Base-by-base conservation (phyloP, 1,140 invertebrate species). In the Neodiprion virginianus region DNA sequence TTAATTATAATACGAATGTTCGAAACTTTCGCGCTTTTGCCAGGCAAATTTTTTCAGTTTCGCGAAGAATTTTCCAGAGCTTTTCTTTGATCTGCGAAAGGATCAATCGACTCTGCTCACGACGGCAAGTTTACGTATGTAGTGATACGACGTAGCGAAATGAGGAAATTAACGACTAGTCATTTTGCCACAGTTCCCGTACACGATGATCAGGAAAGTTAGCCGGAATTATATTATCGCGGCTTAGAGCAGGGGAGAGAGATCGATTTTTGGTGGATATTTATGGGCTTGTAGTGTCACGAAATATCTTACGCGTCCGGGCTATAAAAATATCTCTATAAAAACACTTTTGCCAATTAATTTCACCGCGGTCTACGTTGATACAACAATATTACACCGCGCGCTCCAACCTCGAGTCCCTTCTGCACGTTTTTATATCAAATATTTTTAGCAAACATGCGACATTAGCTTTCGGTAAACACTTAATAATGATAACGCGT, bases 11-110 rank as follows among this genome's bases (percentile, higher is more conserved):
- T 67, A 80, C 73, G 68, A 78, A 72, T 66, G 50, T 73, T 79
- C 72, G 72, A 47, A 73, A 78, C 48, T 77, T 76, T 61, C 61
- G 73, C 72, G 66, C 69, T 61, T 67, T 69, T 77, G 78, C 75
- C 76, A 71, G 65, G 72, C 23, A 79, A 76, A 67, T 40, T 23
- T 40, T 50, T 21, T 69, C 17, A 69, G 48, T 40, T 12, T 23
- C 68, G 23, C 23, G 69, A 65, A 67, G 49, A 75, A 74, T 40
- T 40, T 40, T 2, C 28, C 28, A 40, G 5, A 40, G 5, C 28
- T 40, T 40, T 40, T 40, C 0, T 40, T 40, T 5, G 28, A 40
- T 40, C 28, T 40, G 28, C 4, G 28, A 40, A 40, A 40, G 28
- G 28, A 14, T 69, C 12, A 1, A 12, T 14, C 17, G 9, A 50